Base-by-base conservation (phyloP, 2,113 vertebrate species). In the Pseudonaja textilis region DNA sequence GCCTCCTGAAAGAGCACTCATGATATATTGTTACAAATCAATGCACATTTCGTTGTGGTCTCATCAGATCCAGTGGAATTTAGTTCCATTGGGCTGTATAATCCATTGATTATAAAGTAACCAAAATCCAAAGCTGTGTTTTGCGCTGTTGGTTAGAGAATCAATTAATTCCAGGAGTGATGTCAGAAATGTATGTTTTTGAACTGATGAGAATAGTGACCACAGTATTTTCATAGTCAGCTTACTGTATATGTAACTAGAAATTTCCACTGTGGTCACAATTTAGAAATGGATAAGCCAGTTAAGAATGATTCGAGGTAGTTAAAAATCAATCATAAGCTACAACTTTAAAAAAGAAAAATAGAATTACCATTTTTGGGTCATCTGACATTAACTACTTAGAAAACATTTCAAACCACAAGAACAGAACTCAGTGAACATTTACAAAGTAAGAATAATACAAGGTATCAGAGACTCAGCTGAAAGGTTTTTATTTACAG, bases 1-100 rank as follows among this genome's bases (percentile, higher is more conserved):
- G 74, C 64, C n/a, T 54, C 50, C 50, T 74, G 89, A 90, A 81
- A 90, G 47, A 81, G 47, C 89, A 81, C 52, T 90, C 50, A 52
- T 81, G 89, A 90, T 81, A 90, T 90, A 90, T 50, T 90, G 29
- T 90, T 81, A 52, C 64, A 74, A 81, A 81, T 50, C 64, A 52
- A 54, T 90, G 47, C 89, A 81, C 50, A 55, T 34, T 74, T 26
- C 16, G n/a, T 90, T 90, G 47, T 25, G 29, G 64, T 81, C 64
- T 54, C 50, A 54, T 39, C 4, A 16, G 74, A 81, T 81, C 74
- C 50, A 81, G 34, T 81, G 47, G 50, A 69, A 90, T 81, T 81
- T 81, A 81, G 34, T 81, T 81, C 74, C 54, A 81, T 54, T 81
- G 64, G 64, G 50, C 50, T 81, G 61, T 52, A 81, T n/a, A 22